Evolutionary conservation across 2,797 vertebrate species (phyloP).

Genomic region (Leucoraja ocellata): DNA sequence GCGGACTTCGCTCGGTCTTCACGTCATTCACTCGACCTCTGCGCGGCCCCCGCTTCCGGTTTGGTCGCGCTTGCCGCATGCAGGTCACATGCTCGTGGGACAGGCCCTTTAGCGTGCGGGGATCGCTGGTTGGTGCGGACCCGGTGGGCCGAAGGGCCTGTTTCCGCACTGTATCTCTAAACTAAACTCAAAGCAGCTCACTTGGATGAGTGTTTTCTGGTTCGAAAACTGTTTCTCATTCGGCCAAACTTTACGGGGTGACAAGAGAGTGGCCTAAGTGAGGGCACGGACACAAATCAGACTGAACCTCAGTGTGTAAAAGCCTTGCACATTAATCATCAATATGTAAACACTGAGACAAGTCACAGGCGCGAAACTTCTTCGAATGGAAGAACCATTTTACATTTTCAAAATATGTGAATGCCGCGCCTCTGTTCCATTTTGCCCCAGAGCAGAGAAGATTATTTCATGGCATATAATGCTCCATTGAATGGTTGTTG

Average conservation of each 20-base stretch:
- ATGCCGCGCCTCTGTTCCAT: background rate
- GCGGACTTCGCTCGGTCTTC: no score
- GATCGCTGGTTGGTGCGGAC: no score
- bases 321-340: conserved; percentile 1
- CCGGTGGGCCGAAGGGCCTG: no score
- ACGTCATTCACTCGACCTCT: no score
- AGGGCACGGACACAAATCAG: background rate
- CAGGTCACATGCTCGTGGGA: no score
- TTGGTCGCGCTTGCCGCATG: no score
- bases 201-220: background rate
- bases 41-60: no score
- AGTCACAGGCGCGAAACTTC: background rate
- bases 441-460: background rate
- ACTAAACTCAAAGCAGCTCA: background rate
- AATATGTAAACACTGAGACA: background rate
- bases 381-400: background rate
- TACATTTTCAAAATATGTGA: background rate
- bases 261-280: background rate
- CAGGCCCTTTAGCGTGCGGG: no score
- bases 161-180: no score
- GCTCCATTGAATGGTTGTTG: background rate
- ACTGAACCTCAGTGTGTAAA: background rate
- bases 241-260: background rate
- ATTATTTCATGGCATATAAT: background rate
- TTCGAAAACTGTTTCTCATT: background rate